Evolutionary conservation across 1,140 invertebrate genomes (phyloP).

Genomic region (Pogonognathellus flavescens): DNA sequence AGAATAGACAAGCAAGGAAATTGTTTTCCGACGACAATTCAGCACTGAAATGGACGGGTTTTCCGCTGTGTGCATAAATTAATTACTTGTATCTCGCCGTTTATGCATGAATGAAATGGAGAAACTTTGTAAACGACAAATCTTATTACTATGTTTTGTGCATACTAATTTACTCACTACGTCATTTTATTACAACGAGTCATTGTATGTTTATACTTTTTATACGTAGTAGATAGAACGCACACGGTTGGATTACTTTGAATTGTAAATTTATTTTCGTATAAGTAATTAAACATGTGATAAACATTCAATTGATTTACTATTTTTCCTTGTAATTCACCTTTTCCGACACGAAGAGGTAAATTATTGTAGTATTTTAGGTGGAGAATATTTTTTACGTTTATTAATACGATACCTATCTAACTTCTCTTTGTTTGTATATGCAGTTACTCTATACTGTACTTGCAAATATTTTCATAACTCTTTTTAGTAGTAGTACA

Average conservation of each 20-base stretch:
- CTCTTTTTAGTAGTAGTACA: neutral
- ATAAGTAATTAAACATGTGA: constrained; percentile 37
- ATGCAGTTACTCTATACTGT: no score
- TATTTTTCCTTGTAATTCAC: no score
- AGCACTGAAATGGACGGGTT: no score
- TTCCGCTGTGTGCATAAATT: no score
- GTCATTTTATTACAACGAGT: neutral
- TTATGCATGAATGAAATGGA: no score
- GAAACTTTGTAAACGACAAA: neutral
- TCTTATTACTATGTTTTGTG: constrained; percentile 5
- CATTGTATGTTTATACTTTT: neutral
- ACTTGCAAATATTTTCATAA: no score
- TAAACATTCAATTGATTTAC: constrained; percentile 28
- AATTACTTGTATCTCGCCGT: no score
- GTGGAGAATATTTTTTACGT: neutral
- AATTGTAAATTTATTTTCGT: neutral
- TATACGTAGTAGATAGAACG: neutral
- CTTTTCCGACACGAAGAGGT: neutral
- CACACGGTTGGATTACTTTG: no score
- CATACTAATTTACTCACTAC: neutral
- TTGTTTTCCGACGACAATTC: no score
- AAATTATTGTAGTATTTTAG: neutral
- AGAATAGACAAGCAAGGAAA: no score
- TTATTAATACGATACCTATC: neutral
- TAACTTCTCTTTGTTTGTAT: no score